These are phyloP conservation scores for Spisula subtruncata DNA, from an alignment of 2,888 invertebrate genomes.

Conservation along the genomic window DNA sequence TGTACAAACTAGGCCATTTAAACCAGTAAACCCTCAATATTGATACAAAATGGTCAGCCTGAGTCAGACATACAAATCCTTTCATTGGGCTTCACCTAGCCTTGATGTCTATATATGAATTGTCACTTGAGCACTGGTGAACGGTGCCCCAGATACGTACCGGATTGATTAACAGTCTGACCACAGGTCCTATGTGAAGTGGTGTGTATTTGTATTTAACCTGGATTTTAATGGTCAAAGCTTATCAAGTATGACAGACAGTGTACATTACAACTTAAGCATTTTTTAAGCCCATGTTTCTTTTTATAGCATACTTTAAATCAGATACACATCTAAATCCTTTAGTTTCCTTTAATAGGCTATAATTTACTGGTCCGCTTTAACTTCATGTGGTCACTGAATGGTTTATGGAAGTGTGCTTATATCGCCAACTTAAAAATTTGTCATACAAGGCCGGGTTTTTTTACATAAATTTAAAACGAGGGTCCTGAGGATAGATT, in stretches of 20 bases:
- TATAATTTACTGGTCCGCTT: background rate
- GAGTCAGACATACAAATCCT: background rate
- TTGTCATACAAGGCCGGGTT: too few relatives aligned
- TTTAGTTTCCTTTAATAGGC: background rate
- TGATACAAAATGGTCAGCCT: too few relatives aligned
- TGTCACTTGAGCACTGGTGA: background rate
- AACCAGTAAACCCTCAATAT: too few relatives aligned
- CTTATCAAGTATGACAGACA: background rate
- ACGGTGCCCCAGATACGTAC: background rate
- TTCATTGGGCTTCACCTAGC: background rate
- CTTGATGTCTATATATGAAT: background rate
- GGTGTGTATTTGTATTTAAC: conserved; percentile 9
- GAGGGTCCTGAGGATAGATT: too few relatives aligned
- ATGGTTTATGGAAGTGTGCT: too few relatives aligned
- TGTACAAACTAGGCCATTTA: background rate
- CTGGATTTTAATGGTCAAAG: conserved; percentile 11
- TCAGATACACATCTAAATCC: conserved; percentile 1
- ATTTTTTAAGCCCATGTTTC: background rate
- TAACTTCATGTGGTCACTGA: too few relatives aligned
- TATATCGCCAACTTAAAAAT: too few relatives aligned
- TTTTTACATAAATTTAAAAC: too few relatives aligned
- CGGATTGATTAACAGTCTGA: background rate
- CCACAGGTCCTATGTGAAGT: conserved; percentile 16
- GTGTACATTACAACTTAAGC: conserved; percentile 18
- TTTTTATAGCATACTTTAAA: background rate